phyloP scores from a whole-genome alignment of 1,140 invertebrate species.

The Macrocentrus cingulum region DNA sequence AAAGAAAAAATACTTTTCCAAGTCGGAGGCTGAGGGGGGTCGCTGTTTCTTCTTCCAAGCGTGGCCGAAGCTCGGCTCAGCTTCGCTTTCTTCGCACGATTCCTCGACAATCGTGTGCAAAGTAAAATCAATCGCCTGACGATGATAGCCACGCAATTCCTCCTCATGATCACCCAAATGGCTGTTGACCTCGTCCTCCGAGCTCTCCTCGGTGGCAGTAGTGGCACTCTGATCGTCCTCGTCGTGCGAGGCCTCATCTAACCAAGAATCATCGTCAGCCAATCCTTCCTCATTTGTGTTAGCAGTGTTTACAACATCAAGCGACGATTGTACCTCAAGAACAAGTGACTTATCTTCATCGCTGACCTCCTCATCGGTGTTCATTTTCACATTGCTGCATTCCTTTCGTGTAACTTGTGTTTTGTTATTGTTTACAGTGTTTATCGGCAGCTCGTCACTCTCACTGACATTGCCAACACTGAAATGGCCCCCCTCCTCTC shows the following conservation, averaged over 20 bases:
- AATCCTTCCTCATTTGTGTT: slow-evolving; percentile 71
- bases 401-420: background rate
- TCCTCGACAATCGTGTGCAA: slow-evolving; percentile 92
- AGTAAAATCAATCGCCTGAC: slow-evolving; percentile 83
- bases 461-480: slow-evolving; percentile 55
- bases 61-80: slow-evolving; percentile 62
- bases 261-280: slow-evolving; percentile 85
- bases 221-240: slow-evolving; percentile 64
- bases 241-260: slow-evolving; percentile 78
- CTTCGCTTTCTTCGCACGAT: slow-evolving; percentile 88
- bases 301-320: slow-evolving; percentile 66
- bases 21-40: slow-evolving; percentile 74
- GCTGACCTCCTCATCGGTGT: no score
- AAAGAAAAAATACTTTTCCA: slow-evolving; percentile 92
- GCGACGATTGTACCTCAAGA: slow-evolving; percentile 49
- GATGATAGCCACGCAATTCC: slow-evolving; percentile 77
- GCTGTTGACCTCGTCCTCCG: slow-evolving; percentile 59
- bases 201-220: slow-evolving; percentile 60
- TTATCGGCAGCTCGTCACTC: slow-evolving; percentile 46
- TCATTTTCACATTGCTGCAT: slow-evolving; percentile 20
- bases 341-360: no score
- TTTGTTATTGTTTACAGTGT: slow-evolving; percentile 7
- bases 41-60: slow-evolving; percentile 60
- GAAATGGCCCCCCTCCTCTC: slow-evolving; percentile 47
- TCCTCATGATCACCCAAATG: slow-evolving; percentile 70